Base-by-base conservation (phyloP, 2,888 invertebrate species). In the Philaethria dido region DNA sequence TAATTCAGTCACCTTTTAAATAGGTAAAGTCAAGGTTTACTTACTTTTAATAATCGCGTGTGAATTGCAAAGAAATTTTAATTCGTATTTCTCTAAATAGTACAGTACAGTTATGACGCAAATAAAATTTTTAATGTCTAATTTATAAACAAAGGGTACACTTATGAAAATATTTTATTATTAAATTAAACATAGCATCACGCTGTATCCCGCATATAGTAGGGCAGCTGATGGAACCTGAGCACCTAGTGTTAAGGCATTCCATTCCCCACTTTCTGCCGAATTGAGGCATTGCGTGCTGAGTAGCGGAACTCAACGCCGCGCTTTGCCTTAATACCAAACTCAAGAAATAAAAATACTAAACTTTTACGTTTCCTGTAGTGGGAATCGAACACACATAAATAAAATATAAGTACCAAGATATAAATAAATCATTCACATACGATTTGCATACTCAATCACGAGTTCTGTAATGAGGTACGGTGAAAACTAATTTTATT, bases 401-500 rank as follows among this genome's bases (percentile, higher is more conserved):
- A n/a, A n/a, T n/a, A n/a, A n/a, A n/a, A n/a, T 11, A n/a, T 29
- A 18, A 14, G 8, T 45, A 45, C 9, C 18, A 3, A 14, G 8
- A 72, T 72, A 70, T 55, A 70, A 74, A 75, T 76, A 76, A 74
- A 73, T 64, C 75, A 75, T 79, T 74, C 75, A 78, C 77, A 78
- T 81, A 75, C 80, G 82, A 81, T 79, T 78, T 80, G 80, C 81
- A 82, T 82, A 81, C 79, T 80, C 80, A 82, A 83, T 82, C 80
- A 79, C 78, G 45, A 68, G 80, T 18, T 79, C 80, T 71, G 83
- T 89, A 88, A 88, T 86, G 85, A 87, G 84, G 81, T 81, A 75
- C 80, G 80, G 79, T 80, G 74, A 72, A 79, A 85, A 84, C 84
- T 83, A 84, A 84, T 86, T 88, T 86, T 86, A 85, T 86, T 86